Evolutionary conservation across 2,888 invertebrate genomes (phyloP), one percentile per base, ranked within the genome.

Genomic region (Spisula solida): DNA sequence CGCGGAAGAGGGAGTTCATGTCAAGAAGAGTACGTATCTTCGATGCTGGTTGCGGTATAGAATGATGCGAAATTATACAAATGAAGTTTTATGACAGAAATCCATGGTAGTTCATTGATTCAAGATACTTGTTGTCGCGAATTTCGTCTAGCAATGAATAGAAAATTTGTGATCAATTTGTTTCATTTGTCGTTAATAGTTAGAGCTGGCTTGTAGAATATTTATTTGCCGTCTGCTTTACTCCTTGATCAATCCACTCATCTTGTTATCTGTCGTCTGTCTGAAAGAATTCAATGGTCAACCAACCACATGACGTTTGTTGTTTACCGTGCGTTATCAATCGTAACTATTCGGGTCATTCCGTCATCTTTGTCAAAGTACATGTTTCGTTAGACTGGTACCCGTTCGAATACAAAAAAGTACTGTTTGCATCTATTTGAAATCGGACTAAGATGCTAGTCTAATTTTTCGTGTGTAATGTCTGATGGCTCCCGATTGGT

Each of bases 171-270:
- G 4, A 75, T 75, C 75, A 75, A 75, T 75, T 31, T 16, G 34
- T 75, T 75, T 34, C 18, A 31, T 75, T 75, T 75, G 75, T 75
- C 75, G 34, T 20, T 75, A 75, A 75, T 34, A 34, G 25, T 75
- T 18, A 1, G 14, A 75, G 14, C 75, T 75, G 8, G 14, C 31
- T 34, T 31, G 25, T 75, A 16, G 31, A 31, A 31, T 34, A 75
- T 75, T 34, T 75, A 75, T 75, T 34, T 75, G 60, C 20, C 25
- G 60, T 60, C 60, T 60, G 60, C 25, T 20, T 60, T 60, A 25
- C 8, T 60, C 60, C 20, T 60, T 60, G 60, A 60, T 60, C 18
- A n/a, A 25, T 60, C 6, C 1, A 51, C 51, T 60, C 18, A 6
- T 60, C n/a, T 60, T n/a, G 60, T 60, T 60, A 60, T 60, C 60